phyloP scores from a whole-genome alignment of 1,140 invertebrate genomes.

The Lepidurus couesii region DNA sequence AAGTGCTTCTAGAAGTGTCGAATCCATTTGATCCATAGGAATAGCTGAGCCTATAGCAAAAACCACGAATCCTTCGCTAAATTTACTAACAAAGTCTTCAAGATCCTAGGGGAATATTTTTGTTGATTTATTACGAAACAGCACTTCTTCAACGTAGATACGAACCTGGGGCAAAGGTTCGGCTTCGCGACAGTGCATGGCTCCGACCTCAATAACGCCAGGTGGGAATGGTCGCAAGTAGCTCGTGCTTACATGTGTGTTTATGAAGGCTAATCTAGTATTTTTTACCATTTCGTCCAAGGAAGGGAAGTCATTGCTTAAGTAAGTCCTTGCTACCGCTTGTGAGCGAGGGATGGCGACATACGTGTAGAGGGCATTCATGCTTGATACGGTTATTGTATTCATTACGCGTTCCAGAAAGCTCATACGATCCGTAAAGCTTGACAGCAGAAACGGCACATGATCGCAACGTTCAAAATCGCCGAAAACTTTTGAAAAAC shows the following conservation, averaged over 20 bases:
- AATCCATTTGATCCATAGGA: constrained; percentile 65
- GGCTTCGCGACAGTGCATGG: constrained; percentile 37
- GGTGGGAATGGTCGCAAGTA: constrained; percentile 33
- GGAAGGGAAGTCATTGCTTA: constrained; percentile 31
- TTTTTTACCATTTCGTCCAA: constrained; percentile 38
- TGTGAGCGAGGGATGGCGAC: neutral
- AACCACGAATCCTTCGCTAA: constrained; percentile 66
- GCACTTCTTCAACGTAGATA: neutral
- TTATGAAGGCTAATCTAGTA: constrained; percentile 37
- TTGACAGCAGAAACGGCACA: constrained; percentile 25
- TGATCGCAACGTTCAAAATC: constrained; percentile 37
- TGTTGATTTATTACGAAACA: no score
- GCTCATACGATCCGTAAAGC: constrained; percentile 27
- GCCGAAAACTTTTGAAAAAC: neutral
- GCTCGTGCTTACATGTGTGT: constrained; percentile 34
- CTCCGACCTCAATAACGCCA: constrained; percentile 37
- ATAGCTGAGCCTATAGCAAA: constrained; percentile 76
- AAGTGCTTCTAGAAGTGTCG: constrained; percentile 57
- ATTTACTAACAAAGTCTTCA: constrained; percentile 60
- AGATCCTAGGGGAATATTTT: constrained; percentile 39
- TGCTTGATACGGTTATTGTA: constrained; percentile 29
- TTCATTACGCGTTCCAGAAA: constrained; percentile 38
- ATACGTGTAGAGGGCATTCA: neutral
- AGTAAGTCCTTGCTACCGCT: constrained; percentile 28
- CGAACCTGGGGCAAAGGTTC: constrained; percentile 47